Percentiles rank a stretch among this genome's conserved stretches.
phyloP scores from a whole-genome alignment of 1,140 invertebrate genomes.

The Drosophila aff. region DNA sequence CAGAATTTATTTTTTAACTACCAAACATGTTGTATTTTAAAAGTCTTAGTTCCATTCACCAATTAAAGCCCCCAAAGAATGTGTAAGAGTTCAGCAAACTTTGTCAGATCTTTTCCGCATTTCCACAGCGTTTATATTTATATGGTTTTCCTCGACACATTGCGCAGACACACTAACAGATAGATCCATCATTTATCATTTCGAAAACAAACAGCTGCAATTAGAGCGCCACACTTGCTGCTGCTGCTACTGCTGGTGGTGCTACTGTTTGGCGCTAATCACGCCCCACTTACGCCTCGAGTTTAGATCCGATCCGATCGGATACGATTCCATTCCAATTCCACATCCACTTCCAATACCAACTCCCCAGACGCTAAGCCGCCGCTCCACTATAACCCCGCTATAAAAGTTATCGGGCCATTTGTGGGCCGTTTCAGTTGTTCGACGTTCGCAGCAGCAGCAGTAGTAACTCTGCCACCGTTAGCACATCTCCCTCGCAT shows the following conservation, averaged over 20 bases:
- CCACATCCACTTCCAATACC: slow-evolving; percentile 10
- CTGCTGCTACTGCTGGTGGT: neutral
- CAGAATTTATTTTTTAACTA: neutral
- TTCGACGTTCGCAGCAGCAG: slow-evolving; percentile 30
- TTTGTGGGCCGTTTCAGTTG: slow-evolving; percentile 57
- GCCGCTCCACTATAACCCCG: slow-evolving; percentile 15
- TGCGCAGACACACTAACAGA: slow-evolving; percentile 13
- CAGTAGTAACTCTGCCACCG: slow-evolving; percentile 34
- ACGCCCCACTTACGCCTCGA: slow-evolving; percentile 50
- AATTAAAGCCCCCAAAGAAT: slow-evolving; percentile 4
- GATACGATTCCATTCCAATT: slow-evolving; percentile 36
- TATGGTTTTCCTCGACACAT: slow-evolving; percentile 30
- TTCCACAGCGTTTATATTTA: slow-evolving; percentile 24
- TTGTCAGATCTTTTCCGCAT: slow-evolving; percentile 43
- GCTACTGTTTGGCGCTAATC: slow-evolving; percentile 56
- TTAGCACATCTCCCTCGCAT: slow-evolving; percentile 34
- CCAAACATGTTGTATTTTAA: neutral
- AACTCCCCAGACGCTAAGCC: slow-evolving; percentile 24
- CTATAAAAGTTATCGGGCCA: slow-evolving; percentile 62
- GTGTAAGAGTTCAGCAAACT: slow-evolving; percentile 26
- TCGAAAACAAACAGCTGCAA: slow-evolving; percentile 50
- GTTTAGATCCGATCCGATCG: slow-evolving; percentile 40
- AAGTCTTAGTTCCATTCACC: slow-evolving; percentile 26
- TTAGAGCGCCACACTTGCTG: slow-evolving; percentile 38
- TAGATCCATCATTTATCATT: slow-evolving; percentile 51